Conservation (phyloP, 2,797 vertebrate genomes). For the Malacoctenus gilli region DNA sequence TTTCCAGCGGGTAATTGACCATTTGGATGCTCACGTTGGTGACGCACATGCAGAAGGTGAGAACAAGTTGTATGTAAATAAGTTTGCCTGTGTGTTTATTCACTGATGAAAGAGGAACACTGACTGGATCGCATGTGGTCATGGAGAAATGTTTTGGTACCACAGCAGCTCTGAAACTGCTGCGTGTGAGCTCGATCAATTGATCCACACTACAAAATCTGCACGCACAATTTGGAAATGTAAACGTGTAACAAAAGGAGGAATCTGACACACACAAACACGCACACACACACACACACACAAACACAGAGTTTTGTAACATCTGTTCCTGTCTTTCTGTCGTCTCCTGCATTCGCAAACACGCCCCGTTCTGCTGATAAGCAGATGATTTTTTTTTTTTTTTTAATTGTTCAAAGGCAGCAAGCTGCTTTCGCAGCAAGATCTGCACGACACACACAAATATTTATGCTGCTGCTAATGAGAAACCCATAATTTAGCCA, state of each 20-base stretch:
- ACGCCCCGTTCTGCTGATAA: slow-evolving; percentile 61
- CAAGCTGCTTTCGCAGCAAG: slow-evolving; percentile 65
- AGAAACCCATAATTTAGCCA: slow-evolving; percentile 60
- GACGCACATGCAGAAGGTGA: slow-evolving; percentile 11
- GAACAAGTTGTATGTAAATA: slow-evolving; percentile 1
- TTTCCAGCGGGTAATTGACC: too few species aligned
- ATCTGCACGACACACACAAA: slow-evolving; percentile 57
- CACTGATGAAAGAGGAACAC: slow-evolving; percentile 19
- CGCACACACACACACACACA: slow-evolving; percentile 15
- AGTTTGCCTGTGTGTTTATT: background rate
- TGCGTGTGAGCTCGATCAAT: slow-evolving; percentile 52
- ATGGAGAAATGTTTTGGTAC: background rate
- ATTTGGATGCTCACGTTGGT: background rate
- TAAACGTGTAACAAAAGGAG: slow-evolving; percentile 57
- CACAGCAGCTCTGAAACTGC: slow-evolving; percentile 43
- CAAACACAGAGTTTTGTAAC: slow-evolving; percentile 36
- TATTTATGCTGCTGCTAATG: slow-evolving; percentile 68
- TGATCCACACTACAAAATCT: slow-evolving; percentile 59
- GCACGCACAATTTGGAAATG: slow-evolving; percentile 60
- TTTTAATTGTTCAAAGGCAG: slow-evolving; percentile 67
- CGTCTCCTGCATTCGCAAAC: slow-evolving; percentile 40
- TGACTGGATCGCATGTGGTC: slow-evolving; percentile 11
- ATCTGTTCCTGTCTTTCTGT: slow-evolving; percentile 62
- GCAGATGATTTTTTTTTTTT: slow-evolving; percentile 65
- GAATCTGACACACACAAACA: slow-evolving; percentile 10